A percentile compares a stretch with the other conserved stretches of the same genome.
These are phyloP conservation scores for cattle (Bos taurus) DNA, from an alignment of 2,113 vertebrate genomes.

Conservation along the genomic window ARS-UCD2.0 NC_037330.1:75320001-75320500, in stretches of 20 bases:
- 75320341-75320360: not conserved
- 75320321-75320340: accelerated
- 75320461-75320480: not conserved
- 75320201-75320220: not conserved
- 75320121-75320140: not conserved
- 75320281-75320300: not conserved
- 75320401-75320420: not conserved
- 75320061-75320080: not conserved
- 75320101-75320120: not conserved
- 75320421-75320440: not conserved
- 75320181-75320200: not conserved
- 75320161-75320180: not conserved
- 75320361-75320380: not conserved
- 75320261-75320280: not conserved
- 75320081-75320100: not conserved
- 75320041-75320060: not conserved
- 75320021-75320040: not conserved
- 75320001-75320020: not conserved
- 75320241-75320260: not conserved
- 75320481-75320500: not conserved
- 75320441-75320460: not conserved
- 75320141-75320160: not conserved
- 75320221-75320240: not conserved
- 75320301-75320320: not conserved
- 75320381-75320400: not conserved